phyloP scores from a whole-genome alignment of 2,113 vertebrate genomes.

The Catharus fuscescens region DNA sequence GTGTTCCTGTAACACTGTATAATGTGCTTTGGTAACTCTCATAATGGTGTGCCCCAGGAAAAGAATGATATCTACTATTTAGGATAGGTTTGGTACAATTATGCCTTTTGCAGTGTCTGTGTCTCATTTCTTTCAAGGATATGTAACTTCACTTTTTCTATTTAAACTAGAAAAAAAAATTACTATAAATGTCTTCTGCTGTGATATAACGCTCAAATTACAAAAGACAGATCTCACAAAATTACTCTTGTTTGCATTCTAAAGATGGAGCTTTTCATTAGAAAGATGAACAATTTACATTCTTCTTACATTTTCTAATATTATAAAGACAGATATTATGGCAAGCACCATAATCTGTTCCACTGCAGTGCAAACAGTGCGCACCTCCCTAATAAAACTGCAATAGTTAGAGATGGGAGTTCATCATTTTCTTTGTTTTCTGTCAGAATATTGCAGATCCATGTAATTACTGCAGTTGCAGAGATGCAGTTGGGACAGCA shows the following conservation, averaged over 20 bases:
- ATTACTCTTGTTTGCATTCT: constrained; percentile 21
- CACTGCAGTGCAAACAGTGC: not conserved
- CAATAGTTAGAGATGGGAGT: not conserved
- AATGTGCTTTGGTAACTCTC: not conserved
- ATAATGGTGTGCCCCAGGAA: not conserved
- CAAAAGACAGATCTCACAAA: constrained; percentile 6
- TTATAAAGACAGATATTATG: constrained; percentile 18
- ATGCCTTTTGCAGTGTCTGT: not conserved
- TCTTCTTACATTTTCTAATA: constrained; percentile 30
- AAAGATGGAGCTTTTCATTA: constrained; percentile 20
- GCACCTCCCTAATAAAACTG: not conserved
- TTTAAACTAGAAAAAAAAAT: not conserved
- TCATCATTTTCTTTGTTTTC: not conserved
- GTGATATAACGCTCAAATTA: not conserved
- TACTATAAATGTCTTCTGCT: not conserved
- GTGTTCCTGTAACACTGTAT: not conserved
- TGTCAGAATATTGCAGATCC: not conserved
- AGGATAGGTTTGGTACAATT: not conserved
- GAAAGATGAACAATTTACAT: constrained; percentile 4
- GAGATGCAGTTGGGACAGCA: not conserved
- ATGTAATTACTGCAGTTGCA: not conserved
- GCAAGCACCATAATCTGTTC: constrained; percentile 17
- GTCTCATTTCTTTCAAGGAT: not conserved
- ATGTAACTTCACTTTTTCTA: not conserved
- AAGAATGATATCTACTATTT: not conserved